Conservation (phyloP, 2,888 invertebrate species). For the Cataglyphis altisquamis region DNA sequence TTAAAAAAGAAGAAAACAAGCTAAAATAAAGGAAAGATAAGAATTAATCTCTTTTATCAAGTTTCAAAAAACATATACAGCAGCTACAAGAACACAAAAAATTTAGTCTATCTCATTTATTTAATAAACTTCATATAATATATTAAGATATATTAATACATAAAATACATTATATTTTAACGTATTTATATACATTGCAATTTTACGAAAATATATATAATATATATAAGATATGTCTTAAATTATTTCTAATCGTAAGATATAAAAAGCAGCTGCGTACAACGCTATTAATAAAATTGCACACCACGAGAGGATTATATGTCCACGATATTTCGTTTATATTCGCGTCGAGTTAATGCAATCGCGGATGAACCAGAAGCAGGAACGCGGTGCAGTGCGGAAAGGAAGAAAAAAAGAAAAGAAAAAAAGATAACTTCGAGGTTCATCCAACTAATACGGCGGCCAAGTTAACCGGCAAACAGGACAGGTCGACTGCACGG, state of each 20-base stretch:
- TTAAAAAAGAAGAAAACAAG: background rate
- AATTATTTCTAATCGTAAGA: slow-evolving; percentile 30
- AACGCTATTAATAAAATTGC: slow-evolving; percentile 22
- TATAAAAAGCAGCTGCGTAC: slow-evolving; percentile 9
- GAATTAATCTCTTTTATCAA: background rate
- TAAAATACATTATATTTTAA: background rate
- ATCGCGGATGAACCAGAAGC: slow-evolving; percentile 48
- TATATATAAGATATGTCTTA: background rate
- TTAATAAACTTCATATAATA: background rate
- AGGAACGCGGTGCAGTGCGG: slow-evolving; percentile 1
- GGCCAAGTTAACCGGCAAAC: slow-evolving; percentile 51
- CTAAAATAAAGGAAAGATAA: background rate
- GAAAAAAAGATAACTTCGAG: slow-evolving; percentile 21
- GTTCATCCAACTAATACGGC: slow-evolving; percentile 54
- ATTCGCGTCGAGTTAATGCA: slow-evolving; percentile 24
- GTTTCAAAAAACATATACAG: background rate
- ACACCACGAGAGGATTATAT: slow-evolving; percentile 1
- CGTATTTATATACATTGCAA: background rate
- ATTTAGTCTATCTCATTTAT: background rate
- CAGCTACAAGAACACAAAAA: background rate
- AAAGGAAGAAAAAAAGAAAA: slow-evolving; percentile 18
- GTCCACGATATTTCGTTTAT: slow-evolving; percentile 30
- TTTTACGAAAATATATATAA: background rate
- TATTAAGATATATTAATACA: background rate
- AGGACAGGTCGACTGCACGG: slow-evolving; percentile 79